Evolutionary conservation across 2,888 invertebrate genomes (phyloP).

Genomic region (Acronicta leporina): DNA sequence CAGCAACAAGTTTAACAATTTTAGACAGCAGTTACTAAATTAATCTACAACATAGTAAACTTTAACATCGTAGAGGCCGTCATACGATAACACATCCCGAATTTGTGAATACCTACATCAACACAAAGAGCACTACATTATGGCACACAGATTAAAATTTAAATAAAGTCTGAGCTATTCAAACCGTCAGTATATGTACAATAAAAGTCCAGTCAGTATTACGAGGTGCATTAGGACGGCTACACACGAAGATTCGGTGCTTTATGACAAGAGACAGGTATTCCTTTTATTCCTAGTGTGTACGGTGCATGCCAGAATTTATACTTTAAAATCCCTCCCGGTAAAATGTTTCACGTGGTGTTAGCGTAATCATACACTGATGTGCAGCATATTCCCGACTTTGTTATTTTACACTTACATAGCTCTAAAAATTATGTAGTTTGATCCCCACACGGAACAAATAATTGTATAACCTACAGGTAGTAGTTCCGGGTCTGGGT

Average conservation of each 20-base stretch:
- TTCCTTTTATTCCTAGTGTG: conserved; percentile 34
- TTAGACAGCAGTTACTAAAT: conserved; percentile 6
- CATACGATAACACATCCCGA: background rate
- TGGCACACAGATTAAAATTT: conserved; percentile 10
- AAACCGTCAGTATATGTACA: conserved; percentile 1
- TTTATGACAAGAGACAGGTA: conserved; percentile 33
- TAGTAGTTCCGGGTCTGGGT: too few relatives aligned
- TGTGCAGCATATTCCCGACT: conserved; percentile 11
- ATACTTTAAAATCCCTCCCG: conserved; percentile 39
- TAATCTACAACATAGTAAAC: conserved; percentile 14
- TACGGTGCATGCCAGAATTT: conserved; percentile 39
- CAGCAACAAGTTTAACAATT: background rate
- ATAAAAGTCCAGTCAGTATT: conserved; percentile 27
- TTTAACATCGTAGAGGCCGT: background rate
- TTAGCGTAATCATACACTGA: conserved; percentile 15
- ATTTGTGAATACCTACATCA: background rate
- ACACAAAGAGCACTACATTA: background rate
- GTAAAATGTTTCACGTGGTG: conserved; percentile 22
- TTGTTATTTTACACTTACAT: conserved; percentile 10
- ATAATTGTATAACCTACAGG: too few relatives aligned
- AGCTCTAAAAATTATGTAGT: background rate
- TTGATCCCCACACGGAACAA: too few relatives aligned
- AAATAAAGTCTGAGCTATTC: conserved; percentile 5
- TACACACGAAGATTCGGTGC: conserved; percentile 29
- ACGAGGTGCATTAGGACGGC: conserved; percentile 24